Percentiles rank a stretch among this genome's conserved stretches.
phyloP scores from a whole-genome alignment of 1,140 invertebrate genomes.

The Phortica variegata region DNA sequence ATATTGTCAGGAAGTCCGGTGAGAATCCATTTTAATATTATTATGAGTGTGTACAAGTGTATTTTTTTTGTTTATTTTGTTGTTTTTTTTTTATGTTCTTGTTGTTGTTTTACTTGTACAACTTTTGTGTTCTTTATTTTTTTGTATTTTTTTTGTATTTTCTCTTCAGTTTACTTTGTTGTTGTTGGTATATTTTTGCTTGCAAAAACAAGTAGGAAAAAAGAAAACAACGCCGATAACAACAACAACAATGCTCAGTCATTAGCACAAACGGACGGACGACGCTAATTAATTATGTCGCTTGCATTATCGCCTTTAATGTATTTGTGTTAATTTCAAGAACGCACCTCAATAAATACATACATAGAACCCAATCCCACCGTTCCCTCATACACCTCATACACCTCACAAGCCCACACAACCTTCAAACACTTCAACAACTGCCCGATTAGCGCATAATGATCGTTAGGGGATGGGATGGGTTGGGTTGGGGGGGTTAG shows the following conservation, averaged over 20 bases:
- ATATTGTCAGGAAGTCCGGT: constrained; percentile 50
- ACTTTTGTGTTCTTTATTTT: constrained; percentile 13
- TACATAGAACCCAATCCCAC: too few relatives aligned
- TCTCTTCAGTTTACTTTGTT: constrained; percentile 19
- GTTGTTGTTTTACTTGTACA: constrained; percentile 24
- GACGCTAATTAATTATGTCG: constrained; percentile 51
- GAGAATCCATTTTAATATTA: constrained; percentile 52
- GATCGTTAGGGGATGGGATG: too few relatives aligned
- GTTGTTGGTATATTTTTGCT: constrained; percentile 30
- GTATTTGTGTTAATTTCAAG: too few relatives aligned
- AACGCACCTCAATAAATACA: too few relatives aligned
- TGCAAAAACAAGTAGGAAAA: too few relatives aligned
- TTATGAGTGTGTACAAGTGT: constrained; percentile 13
- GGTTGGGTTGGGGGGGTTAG: too few relatives aligned
- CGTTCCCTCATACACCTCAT: too few relatives aligned
- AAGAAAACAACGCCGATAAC: too few relatives aligned
- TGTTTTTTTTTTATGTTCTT: constrained; percentile 12
- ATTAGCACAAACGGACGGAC: constrained; percentile 33
- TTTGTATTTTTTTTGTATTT: constrained; percentile 14
- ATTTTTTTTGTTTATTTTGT: constrained; percentile 11
- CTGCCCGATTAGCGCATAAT: too few relatives aligned
- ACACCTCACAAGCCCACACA: too few relatives aligned
- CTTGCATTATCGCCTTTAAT: constrained; percentile 8
- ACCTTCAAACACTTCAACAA: too few relatives aligned
- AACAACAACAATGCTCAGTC: constrained; percentile 50